Evolutionary conservation across 2,113 vertebrate genomes (phyloP).

Genomic region (Thinocorus orbignyianus): DNA sequence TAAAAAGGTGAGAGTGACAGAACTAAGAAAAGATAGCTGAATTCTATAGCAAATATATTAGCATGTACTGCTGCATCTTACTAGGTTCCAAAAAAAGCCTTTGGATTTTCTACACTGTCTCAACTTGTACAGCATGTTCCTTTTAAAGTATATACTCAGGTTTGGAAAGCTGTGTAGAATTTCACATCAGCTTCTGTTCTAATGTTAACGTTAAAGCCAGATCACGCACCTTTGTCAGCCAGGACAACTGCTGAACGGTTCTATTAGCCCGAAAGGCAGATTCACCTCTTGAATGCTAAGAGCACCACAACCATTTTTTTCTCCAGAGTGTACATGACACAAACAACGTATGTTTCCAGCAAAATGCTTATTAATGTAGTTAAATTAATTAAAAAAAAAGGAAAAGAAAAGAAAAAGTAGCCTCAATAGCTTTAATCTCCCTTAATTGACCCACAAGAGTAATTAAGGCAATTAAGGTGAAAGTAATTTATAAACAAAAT

Average conservation of each 20-base stretch:
- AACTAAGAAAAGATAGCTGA: neutral
- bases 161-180: neutral
- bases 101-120: neutral
- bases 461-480: neutral
- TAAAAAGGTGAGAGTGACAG: neutral
- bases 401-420: neutral
- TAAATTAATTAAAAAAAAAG: neutral
- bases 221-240: neutral
- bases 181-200: neutral
- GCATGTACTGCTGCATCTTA: neutral
- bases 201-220: neutral
- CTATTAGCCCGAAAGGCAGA: neutral
- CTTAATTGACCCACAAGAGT: neutral
- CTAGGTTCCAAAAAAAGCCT: neutral
- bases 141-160: neutral
- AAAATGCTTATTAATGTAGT: neutral
- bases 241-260: neutral
- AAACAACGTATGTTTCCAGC: neutral
- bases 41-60: neutral
- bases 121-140: neutral
- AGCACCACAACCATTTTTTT: neutral
- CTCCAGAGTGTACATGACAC: neutral
- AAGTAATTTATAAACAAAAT: neutral
- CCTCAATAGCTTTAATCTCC: neutral
- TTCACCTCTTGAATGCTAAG: neutral